These are phyloP conservation scores for Tapirus indicus DNA, from an alignment of 2,797 vertebrate genomes.

Conservation along the genomic window DNA sequence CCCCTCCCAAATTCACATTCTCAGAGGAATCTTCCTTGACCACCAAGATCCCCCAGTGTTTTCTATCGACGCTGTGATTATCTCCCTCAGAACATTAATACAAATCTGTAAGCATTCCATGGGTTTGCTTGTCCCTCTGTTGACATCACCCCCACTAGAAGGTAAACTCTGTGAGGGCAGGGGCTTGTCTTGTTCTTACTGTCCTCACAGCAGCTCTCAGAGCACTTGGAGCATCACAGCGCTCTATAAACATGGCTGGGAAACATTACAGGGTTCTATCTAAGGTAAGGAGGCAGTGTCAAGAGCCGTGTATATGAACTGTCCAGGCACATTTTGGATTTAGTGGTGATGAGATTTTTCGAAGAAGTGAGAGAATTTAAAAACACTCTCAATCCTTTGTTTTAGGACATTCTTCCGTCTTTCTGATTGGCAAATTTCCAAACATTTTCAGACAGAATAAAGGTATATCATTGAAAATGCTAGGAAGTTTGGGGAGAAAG, in stretches of 20 bases:
- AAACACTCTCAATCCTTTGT: neutral
- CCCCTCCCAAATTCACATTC: neutral
- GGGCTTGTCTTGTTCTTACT: neutral
- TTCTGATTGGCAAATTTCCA: conserved; percentile 25
- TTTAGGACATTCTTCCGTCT: neutral
- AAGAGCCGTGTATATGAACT: neutral
- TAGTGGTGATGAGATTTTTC: neutral
- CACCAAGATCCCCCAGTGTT: neutral
- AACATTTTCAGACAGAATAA: conserved; percentile 8
- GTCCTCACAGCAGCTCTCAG: neutral
- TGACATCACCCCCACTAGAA: neutral
- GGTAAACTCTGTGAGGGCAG: neutral
- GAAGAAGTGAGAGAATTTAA: neutral
- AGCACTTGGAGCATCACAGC: accelerated
- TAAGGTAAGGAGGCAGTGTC: neutral
- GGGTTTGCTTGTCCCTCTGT: neutral
- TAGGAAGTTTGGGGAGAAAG: neutral
- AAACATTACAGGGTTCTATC: neutral
- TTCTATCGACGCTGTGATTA: neutral
- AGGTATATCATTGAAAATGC: neutral
- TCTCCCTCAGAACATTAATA: neutral
- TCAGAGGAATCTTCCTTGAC: neutral
- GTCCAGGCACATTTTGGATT: neutral
- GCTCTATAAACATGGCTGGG: accelerated
- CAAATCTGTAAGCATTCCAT: neutral